Evolutionary conservation across 2,113 vertebrate genomes (phyloP).

Genomic region (Pelobates fuscus): DNA sequence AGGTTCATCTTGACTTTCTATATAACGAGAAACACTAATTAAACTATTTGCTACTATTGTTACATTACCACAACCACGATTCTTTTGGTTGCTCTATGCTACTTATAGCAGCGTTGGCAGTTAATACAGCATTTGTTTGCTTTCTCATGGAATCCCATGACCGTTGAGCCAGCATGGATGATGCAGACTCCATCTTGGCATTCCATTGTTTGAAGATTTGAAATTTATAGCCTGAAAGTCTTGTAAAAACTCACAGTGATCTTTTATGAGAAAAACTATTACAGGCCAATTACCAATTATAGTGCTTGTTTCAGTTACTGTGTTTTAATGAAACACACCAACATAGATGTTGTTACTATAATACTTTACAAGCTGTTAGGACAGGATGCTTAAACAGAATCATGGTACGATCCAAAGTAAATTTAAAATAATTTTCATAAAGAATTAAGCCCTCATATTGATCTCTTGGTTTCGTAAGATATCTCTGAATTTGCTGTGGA

Average conservation of each 20-base stretch:
- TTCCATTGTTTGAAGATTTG: slow-evolving; percentile 35
- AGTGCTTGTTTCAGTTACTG: slow-evolving; percentile 25
- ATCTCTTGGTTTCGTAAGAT: slow-evolving; percentile 1
- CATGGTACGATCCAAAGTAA: not conserved
- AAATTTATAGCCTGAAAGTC: slow-evolving; percentile 41
- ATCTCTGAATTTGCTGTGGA: not conserved
- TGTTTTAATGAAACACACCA: slow-evolving; percentile 42
- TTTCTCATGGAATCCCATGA: no score
- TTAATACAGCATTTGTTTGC: no score
- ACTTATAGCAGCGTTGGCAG: no score
- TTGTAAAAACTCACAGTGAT: slow-evolving; percentile 43
- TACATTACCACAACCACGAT: no score
- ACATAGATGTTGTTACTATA: slow-evolving; percentile 37
- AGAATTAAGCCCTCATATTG: not conserved
- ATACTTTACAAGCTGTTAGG: slow-evolving; percentile 44
- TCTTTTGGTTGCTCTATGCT: no score
- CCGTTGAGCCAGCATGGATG: slow-evolving; percentile 7
- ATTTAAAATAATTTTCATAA: slow-evolving; percentile 24
- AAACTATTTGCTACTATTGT: no score
- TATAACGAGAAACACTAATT: no score
- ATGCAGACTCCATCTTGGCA: slow-evolving; percentile 11
- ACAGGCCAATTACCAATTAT: slow-evolving; percentile 49
- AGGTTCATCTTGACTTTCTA: no score
- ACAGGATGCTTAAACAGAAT: slow-evolving; percentile 25
- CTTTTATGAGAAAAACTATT: slow-evolving; percentile 45